These are phyloP conservation scores for Amyelois transitella DNA, from an alignment of 1,140 invertebrate genomes.

Conservation along the genomic window DNA sequence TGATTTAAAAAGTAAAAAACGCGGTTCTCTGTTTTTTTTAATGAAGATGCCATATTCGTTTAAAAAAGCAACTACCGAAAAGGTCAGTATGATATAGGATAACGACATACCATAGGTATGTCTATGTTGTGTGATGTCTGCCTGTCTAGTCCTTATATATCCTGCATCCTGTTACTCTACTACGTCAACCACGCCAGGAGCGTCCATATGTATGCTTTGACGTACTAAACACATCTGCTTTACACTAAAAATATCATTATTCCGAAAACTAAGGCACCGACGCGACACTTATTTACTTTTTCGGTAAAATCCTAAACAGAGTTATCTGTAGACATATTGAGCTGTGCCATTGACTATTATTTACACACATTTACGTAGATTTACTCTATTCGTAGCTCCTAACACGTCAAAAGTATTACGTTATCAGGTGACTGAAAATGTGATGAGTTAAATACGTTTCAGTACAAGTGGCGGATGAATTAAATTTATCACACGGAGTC, in stretches of 20 bases:
- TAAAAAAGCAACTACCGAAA: no score
- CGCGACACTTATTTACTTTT: not conserved
- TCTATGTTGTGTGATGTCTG: no score
- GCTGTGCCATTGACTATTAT: not conserved
- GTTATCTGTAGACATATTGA: not conserved
- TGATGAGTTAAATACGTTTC: not conserved
- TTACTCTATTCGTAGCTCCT: not conserved
- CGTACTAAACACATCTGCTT: not conserved
- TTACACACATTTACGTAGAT: not conserved
- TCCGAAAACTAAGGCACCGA: not conserved
- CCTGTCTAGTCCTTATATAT: no score
- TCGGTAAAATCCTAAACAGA: not conserved
- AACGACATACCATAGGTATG: no score
- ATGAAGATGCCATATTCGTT: no score
- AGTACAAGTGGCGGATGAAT: not conserved
- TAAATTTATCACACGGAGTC: slow-evolving; percentile 26
- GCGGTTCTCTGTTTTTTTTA: no score
- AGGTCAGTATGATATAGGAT: no score
- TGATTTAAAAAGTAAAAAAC: no score
- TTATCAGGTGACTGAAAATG: not conserved
- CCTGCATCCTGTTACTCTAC: not conserved
- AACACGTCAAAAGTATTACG: not conserved
- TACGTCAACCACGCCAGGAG: not conserved
- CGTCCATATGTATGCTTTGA: not conserved
- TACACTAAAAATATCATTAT: not conserved